Conservation (phyloP, 2,797 vertebrate genomes). For the Chaetophractus vellerosus region DNA sequence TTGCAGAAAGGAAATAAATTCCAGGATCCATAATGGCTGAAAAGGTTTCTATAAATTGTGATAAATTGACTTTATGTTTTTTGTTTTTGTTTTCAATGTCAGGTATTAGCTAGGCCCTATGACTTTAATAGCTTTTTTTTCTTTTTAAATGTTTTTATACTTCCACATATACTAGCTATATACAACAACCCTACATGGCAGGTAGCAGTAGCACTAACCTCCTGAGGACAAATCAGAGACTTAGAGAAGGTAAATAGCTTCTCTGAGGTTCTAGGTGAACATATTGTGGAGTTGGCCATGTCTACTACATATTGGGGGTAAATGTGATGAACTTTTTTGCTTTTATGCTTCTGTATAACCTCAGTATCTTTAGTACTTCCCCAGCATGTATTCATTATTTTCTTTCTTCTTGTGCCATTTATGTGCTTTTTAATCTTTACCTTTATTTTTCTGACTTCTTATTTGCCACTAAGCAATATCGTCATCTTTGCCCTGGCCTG, state of each 20-base stretch:
- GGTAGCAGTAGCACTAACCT: too few relatives aligned
- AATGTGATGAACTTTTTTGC: not conserved
- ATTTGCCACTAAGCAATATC: not conserved
- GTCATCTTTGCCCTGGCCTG: too few relatives aligned
- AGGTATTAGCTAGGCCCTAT: not conserved
- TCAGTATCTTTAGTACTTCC: not conserved
- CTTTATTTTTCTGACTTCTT: conserved; percentile 27
- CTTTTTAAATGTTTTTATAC: not conserved
- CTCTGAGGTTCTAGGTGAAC: not conserved
- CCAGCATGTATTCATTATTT: not conserved
- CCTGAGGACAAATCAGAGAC: not conserved
- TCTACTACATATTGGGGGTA: not conserved
- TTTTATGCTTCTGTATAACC: not conserved
- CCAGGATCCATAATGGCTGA: not conserved
- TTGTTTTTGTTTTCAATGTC: not conserved
- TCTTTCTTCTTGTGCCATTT: not conserved
- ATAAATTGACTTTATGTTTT: not conserved
- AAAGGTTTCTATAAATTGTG: not conserved
- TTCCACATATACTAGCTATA: not conserved
- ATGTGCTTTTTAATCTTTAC: conserved; percentile 27
- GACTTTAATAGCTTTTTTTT: not conserved
- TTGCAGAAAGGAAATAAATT: not conserved
- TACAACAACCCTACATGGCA: not conserved
- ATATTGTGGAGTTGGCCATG: not conserved
- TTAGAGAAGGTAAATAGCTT: not conserved